Evolutionary conservation across 2,888 invertebrate genomes (phyloP).

Genomic region (Iphiclides podalirius): DNA sequence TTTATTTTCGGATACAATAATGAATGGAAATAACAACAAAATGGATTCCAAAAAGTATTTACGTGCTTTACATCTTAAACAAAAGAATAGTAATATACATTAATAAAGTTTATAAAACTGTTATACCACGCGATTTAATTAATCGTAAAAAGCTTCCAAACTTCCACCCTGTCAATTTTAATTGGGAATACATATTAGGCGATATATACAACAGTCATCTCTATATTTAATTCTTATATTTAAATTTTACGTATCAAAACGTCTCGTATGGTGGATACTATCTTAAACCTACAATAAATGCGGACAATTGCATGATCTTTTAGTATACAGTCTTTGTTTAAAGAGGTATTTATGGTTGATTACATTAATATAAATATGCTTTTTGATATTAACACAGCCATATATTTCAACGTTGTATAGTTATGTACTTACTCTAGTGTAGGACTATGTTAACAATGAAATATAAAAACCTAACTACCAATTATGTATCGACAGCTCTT

Average conservation of each 20-base stretch:
- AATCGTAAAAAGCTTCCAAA: too few species aligned
- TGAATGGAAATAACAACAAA: too few species aligned
- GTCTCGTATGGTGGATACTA: conserved; percentile 7
- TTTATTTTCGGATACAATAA: too few species aligned
- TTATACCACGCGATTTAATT: too few species aligned
- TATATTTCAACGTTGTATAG: conserved; percentile 51
- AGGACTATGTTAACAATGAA: conserved; percentile 27
- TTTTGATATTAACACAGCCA: conserved; percentile 79
- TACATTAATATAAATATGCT: conserved; percentile 63
- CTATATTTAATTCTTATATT: too few species aligned
- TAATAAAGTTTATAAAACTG: too few species aligned
- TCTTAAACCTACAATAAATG: conserved; percentile 23
- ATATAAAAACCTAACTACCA: conserved; percentile 36
- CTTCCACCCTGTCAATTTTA: too few species aligned
- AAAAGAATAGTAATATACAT: too few species aligned
- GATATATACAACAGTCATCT: too few species aligned
- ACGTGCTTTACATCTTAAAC: neutral
- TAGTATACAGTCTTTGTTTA: conserved; percentile 60
- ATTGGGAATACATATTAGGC: too few species aligned
- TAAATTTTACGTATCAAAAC: too few species aligned
- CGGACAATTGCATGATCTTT: conserved; percentile 48
- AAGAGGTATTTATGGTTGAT: conserved; percentile 75
- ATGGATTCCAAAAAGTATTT: neutral
- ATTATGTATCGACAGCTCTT: conserved; percentile 44
- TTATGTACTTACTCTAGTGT: conserved; percentile 34